Percentiles rank a stretch among this genome's conserved stretches.
Conservation (phyloP, 2,888 invertebrate genomes). For the Eristalis pertinax region DNA sequence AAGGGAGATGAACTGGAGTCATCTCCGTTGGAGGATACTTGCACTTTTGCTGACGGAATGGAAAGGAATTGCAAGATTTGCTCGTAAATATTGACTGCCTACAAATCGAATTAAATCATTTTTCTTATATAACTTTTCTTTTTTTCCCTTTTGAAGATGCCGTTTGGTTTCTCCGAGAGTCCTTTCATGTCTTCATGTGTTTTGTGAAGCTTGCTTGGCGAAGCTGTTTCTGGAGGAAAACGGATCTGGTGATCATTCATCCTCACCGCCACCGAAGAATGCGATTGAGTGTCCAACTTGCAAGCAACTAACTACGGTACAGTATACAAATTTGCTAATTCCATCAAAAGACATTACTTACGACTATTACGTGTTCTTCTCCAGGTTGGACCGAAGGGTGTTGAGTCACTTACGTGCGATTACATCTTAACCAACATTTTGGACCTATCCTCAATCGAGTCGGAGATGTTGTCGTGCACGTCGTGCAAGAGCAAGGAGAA, state of each 20-base stretch:
- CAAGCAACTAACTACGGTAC: constrained; percentile 91
- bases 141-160: constrained; percentile 82
- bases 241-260: constrained; percentile 83
- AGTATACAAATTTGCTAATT: constrained; percentile 3
- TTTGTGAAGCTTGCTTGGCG: constrained; percentile 95
- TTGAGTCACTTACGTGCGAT: constrained; percentile 91
- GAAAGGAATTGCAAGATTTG: constrained; percentile 86
- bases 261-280: constrained; percentile 72
- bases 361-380: neutral
- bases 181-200: constrained; percentile 96
- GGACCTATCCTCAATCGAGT: constrained; percentile 90
- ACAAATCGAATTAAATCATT: neutral
- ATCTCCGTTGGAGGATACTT: constrained; percentile 79
- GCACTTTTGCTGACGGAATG: constrained; percentile 80
- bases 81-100: constrained; percentile 82
- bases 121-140: no score
- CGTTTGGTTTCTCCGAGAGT: constrained; percentile 92
- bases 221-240: constrained; percentile 88
- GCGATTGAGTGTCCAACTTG: constrained; percentile 89
- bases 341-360: neutral
- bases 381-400: constrained; percentile 88
- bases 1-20: constrained; percentile 79
- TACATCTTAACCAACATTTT: constrained; percentile 92
- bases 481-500: constrained; percentile 97
- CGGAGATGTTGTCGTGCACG: constrained; percentile 89